A percentile compares a stretch with the other conserved stretches of the same genome.
Conservation (phyloP, 2,113 vertebrate genomes). For the Neodontobutis hainanensis region DNA sequence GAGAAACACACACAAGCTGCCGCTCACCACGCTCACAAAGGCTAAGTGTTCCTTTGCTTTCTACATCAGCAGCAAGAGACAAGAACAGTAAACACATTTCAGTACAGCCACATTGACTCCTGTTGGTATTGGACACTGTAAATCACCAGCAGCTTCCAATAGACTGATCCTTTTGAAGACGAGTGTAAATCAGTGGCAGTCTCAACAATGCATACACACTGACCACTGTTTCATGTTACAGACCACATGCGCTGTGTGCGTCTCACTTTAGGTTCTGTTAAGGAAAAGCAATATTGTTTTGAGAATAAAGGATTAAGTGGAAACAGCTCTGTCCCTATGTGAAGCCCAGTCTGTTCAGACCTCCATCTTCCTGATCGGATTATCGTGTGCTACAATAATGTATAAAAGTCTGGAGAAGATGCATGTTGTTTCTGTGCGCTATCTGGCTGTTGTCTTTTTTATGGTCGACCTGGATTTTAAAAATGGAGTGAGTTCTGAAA, state of each 20-base stretch:
- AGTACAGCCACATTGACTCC: conserved; percentile 10
- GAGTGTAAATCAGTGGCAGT: too few species aligned
- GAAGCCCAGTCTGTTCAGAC: conserved; percentile 32
- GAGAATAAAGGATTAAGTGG: conserved; percentile 2
- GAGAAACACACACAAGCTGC: conserved; percentile 83
- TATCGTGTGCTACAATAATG: conserved; percentile 12
- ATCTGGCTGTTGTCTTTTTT: not conserved
- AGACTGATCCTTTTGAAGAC: too few species aligned
- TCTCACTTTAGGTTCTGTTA: not conserved
- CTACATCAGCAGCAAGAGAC: conserved; percentile 58
- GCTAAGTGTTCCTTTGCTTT: conserved; percentile 57
- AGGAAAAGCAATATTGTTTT: conserved; percentile 9
- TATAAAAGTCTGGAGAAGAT: not conserved
- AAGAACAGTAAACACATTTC: conserved; percentile 33
- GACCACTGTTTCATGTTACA: too few species aligned
- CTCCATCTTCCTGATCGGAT: conserved; percentile 29
- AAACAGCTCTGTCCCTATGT: conserved; percentile 19
- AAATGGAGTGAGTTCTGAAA: conserved; percentile 6
- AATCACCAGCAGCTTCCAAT: conserved; percentile 3
- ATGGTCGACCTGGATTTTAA: not conserved
- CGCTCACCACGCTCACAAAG: conserved; percentile 82
- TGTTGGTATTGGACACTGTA: not conserved
- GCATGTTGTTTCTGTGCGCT: not conserved
- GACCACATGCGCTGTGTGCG: too few species aligned
- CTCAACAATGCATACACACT: too few species aligned